Evolutionary conservation across 1,140 invertebrate genomes (phyloP).

Genomic region (Vanessa atalanta): DNA sequence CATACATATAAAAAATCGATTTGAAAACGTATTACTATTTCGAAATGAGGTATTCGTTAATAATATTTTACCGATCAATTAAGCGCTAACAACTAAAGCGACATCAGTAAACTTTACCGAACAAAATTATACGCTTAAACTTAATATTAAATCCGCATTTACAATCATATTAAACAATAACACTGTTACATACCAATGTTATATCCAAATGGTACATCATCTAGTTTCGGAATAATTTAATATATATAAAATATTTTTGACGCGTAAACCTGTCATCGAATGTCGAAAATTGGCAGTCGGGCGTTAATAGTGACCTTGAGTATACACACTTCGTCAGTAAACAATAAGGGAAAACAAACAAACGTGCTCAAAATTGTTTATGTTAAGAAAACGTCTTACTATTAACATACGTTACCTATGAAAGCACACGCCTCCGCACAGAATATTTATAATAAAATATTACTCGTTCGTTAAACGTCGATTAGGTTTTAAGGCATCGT

Average conservation of each 20-base stretch:
- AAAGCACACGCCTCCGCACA: neutral
- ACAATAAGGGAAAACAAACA: constrained; percentile 35
- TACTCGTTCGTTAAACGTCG: neutral
- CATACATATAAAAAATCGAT: too few relatives aligned
- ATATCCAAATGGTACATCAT: neutral
- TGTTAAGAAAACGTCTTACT: constrained; percentile 4
- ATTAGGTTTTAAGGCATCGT: too few relatives aligned
- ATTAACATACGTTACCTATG: constrained; percentile 16
- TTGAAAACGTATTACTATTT: too few relatives aligned
- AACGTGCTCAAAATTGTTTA: constrained; percentile 20
- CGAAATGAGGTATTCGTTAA: too few relatives aligned
- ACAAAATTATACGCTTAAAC: too few relatives aligned
- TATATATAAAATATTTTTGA: neutral
- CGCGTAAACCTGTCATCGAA: neutral
- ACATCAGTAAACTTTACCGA: too few relatives aligned
- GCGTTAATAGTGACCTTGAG: constrained; percentile 25
- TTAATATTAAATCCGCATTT: too few relatives aligned
- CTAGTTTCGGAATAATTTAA: too few relatives aligned
- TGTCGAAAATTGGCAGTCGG: neutral
- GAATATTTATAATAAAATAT: neutral
- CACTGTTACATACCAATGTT: too few relatives aligned
- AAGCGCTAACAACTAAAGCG: too few relatives aligned
- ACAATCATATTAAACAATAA: too few relatives aligned
- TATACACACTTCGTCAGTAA: constrained; percentile 13
- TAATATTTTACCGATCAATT: too few relatives aligned